Base-by-base conservation (phyloP, 2,797 vertebrate genomes). In the Peromyscus nudipes region DNA sequence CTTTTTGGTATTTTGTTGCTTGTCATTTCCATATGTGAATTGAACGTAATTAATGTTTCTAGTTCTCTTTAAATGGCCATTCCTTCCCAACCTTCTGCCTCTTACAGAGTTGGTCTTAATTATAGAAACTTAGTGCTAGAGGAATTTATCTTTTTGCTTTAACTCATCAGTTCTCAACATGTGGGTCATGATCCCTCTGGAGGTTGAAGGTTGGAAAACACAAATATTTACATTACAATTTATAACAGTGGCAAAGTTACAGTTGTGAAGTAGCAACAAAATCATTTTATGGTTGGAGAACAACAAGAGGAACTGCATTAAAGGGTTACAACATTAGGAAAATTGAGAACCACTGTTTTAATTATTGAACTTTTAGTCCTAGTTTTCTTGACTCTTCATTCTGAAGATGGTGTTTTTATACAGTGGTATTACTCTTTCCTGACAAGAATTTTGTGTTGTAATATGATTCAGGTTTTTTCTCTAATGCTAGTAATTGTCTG, bases 1-100 rank as follows among this genome's bases (percentile, higher is more conserved):
- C 60, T 43, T 88, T 89, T 60, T 84, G 84, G 31, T 43, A 31
- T 92, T 81, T 90, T 90, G 43, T 21, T 95, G 34, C 25, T 23
- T 82, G 19, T 57, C 25, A 55, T 80, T 96, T 23, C 11, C 49
- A 31, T 73, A 2, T 88, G 57, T 95, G 49, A 29, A 89, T 89
- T 91, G 65, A 76, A 57, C 85, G 67, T 83, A 88, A 55, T 92
- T 86, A 89, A 37, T 96, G 91, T 97, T 93, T 95, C 55, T 7
- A 89, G 73, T 92, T 31, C n/a, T 86, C 37, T 93, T 52, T 95
- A 71, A 89, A 25, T 81, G 23, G 65, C 40, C 14, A 25, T 46
- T 76, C 6, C 7, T 60, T n/a, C 55, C 80, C 25, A 82, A 16
- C 13, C 7, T 7, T 6, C 23, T 82, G n/a, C 55, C 79, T 37